Percentiles rank a stretch among this genome's conserved stretches.
phyloP scores from a whole-genome alignment of 1,140 invertebrate genomes.

The Dendroctonus ponderosae region DNA sequence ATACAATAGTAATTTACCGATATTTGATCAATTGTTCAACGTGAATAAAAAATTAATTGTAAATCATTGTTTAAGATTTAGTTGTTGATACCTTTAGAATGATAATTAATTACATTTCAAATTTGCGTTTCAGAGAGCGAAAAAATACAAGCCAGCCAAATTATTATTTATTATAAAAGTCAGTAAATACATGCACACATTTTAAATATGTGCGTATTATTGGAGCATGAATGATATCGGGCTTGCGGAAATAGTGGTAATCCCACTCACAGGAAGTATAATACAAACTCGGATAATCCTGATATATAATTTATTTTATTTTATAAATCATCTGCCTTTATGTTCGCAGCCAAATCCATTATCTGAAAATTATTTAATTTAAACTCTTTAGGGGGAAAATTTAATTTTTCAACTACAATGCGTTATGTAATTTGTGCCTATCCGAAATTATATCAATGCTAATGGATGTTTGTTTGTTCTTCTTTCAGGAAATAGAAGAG shows the following conservation, averaged over 20 bases:
- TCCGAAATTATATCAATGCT: no score
- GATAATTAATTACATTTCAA: no score
- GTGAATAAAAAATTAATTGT: no score
- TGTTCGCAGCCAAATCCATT: conserved; percentile 2
- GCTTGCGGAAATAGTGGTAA: conserved; percentile 40
- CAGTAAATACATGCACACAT: conserved; percentile 16
- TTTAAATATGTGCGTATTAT: conserved; percentile 22
- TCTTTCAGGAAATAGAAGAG: no score
- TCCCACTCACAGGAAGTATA: conserved; percentile 39
- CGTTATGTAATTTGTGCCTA: no score
- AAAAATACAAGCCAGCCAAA: conserved; percentile 13
- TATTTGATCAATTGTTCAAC: no score
- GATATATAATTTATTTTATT: conserved; percentile 37
- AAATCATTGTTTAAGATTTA: no score
- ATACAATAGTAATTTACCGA: no score
- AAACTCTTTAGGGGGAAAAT: not conserved
- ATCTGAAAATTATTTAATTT: conserved; percentile 6
- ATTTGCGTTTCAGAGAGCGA: not conserved
- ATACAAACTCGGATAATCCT: conserved; percentile 41
- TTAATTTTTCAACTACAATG: no score
- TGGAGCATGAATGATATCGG: conserved; percentile 32
- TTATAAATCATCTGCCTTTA: conserved; percentile 24
- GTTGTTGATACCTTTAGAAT: no score
- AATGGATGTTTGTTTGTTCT: no score
- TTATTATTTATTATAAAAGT: conserved; percentile 25